Percentiles rank a stretch among this genome's conserved stretches.
phyloP scores from a whole-genome alignment of 2,113 vertebrate species.

The Rhombomys opimus region DNA sequence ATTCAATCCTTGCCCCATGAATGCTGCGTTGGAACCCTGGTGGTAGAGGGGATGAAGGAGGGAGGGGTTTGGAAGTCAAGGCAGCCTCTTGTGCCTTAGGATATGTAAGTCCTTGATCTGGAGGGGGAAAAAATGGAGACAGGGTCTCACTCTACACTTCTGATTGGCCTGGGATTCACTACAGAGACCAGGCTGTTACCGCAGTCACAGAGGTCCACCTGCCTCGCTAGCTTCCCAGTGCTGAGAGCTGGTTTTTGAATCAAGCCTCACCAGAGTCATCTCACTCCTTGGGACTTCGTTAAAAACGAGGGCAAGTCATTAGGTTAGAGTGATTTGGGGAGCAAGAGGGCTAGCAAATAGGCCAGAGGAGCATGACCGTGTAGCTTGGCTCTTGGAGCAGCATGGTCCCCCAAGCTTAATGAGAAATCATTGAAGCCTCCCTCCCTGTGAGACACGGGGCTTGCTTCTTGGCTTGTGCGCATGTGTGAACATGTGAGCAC shows the following conservation, averaged over 20 bases:
- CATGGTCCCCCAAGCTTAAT: too few relatives aligned
- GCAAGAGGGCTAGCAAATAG: neutral
- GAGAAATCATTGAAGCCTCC: neutral
- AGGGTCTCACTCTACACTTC: neutral
- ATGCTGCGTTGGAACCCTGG: neutral
- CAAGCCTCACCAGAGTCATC: neutral
- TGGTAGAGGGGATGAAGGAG: neutral
- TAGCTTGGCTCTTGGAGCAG: neutral
- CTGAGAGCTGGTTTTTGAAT: conserved; percentile 10
- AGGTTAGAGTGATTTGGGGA: neutral
- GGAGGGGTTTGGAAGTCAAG: neutral
- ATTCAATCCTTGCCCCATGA: neutral
- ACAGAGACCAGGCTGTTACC: neutral
- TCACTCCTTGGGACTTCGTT: neutral
- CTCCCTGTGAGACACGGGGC: neutral
- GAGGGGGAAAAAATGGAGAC: neutral
- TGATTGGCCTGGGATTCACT: neutral
- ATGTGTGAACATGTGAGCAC: neutral
- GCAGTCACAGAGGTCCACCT: neutral
- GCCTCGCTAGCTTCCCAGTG: neutral
- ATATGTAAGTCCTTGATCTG: neutral
- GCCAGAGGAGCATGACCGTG: neutral
- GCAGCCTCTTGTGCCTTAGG: neutral
- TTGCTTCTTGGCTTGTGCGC: neutral
- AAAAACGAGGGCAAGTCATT: neutral